Evolutionary conservation across 2,797 vertebrate species (phyloP).

Genomic region (Enteromius fasciolatus): DNA sequence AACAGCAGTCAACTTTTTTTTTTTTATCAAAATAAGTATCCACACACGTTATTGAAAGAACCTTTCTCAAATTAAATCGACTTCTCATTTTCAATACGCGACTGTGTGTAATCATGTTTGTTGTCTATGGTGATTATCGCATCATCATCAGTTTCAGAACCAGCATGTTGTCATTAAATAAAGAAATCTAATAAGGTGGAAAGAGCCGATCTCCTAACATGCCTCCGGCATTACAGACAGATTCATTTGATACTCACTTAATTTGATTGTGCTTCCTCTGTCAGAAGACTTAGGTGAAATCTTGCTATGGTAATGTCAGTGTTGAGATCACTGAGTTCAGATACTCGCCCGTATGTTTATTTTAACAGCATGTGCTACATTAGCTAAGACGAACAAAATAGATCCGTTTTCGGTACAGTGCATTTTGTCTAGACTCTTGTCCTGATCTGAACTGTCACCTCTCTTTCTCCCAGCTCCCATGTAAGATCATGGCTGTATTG

Average conservation of each 20-base stretch:
- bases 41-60: neutral
- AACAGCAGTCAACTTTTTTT: neutral
- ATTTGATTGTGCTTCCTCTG: constrained; percentile 50
- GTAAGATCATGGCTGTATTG: constrained; percentile 88
- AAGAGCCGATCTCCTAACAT: constrained; percentile 43
- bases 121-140: neutral
- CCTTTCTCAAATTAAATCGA: neutral
- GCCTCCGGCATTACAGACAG: constrained; percentile 36
- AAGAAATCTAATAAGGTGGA: constrained; percentile 20
- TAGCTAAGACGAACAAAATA: constrained; percentile 3
- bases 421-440: constrained; percentile 25
- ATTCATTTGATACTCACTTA: constrained; percentile 43
- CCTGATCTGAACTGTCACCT: constrained; percentile 6
- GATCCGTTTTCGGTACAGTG: neutral
- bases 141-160: constrained; percentile 2
- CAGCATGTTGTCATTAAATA: constrained; percentile 18
- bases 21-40: neutral
- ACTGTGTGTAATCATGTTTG: constrained; percentile 14
- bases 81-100: neutral
- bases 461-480: constrained; percentile 79
- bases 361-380: neutral
- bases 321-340: constrained; percentile 3
- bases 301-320: constrained; percentile 11
- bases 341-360: neutral
- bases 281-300: constrained; percentile 33